Evolutionary conservation across 2,113 vertebrate species (phyloP).

Genomic region (Dipodomys ordii): DNA sequence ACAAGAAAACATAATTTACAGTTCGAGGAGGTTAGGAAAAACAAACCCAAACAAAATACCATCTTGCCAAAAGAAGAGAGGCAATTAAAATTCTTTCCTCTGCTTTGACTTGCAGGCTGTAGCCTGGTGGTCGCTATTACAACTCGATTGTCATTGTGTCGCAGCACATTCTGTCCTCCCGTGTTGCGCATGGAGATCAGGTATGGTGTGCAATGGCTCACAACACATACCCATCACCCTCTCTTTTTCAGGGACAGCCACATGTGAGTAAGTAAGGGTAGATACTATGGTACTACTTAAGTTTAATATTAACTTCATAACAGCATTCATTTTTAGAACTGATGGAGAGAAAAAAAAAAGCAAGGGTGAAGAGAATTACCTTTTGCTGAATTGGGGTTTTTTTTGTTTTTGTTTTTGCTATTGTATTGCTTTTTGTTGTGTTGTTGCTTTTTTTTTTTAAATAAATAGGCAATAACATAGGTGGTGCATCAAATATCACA

Average conservation of each 20-base stretch:
- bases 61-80: slow-evolving; percentile 56
- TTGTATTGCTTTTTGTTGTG: too few relatives aligned
- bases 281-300: background rate
- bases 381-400: background rate
- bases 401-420: too few relatives aligned
- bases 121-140: background rate
- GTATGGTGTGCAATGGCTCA: too few relatives aligned
- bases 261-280: background rate
- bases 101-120: slow-evolving; percentile 12
- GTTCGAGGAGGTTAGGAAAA: slow-evolving; percentile 49
- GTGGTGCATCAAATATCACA: background rate
- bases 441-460: too few relatives aligned
- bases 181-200: background rate
- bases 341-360: too few relatives aligned
- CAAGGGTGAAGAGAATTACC: background rate
- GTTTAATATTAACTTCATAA: background rate
- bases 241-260: background rate
- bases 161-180: background rate
- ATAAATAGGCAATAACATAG: background rate
- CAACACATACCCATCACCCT: background rate
- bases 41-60: slow-evolving; percentile 57
- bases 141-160: background rate
- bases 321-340: background rate
- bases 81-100: slow-evolving; percentile 60
- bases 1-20: slow-evolving; percentile 61